These are phyloP conservation scores for Furcula furcula DNA, from an alignment of 2,888 invertebrate genomes.

Conservation along the genomic window DNA sequence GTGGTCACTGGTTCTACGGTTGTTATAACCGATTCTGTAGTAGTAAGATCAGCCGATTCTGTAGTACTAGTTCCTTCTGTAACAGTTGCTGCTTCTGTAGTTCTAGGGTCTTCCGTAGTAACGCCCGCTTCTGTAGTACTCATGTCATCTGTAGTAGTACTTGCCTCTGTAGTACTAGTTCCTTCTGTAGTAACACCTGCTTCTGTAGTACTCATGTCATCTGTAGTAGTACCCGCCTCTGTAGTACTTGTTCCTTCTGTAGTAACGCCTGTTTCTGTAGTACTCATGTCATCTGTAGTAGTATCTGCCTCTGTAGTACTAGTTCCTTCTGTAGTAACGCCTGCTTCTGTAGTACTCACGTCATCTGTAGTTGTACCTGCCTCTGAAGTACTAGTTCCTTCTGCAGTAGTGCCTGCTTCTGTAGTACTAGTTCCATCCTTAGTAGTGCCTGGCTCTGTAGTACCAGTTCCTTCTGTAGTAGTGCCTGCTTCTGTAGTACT, in stretches of 20 bases:
- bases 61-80: not conserved
- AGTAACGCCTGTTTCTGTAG: not conserved
- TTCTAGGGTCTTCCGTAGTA: not conserved
- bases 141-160: not conserved
- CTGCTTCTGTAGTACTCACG: not conserved
- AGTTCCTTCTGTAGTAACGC: not conserved
- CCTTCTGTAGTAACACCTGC: not conserved
- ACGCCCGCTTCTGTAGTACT: not conserved
- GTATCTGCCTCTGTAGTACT: not conserved
- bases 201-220: not conserved
- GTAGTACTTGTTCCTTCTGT: not conserved
- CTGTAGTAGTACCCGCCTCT: not conserved
- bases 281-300: not conserved
- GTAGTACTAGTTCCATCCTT: not conserved
- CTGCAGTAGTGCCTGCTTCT: not conserved
- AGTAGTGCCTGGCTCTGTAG: not conserved
- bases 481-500: not conserved
- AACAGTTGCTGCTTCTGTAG: not conserved
- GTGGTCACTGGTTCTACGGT: slow-evolving; percentile 4
- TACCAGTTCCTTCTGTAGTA: not conserved
- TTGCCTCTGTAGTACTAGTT: too few relatives aligned
- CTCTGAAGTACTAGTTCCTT: too few relatives aligned
- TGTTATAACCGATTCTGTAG: slow-evolving; percentile 6
- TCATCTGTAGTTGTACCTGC: not conserved
- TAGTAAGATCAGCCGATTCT: not conserved